Conservation (phyloP, 2,888 invertebrate species). For the Yponomeuta malinellus region DNA sequence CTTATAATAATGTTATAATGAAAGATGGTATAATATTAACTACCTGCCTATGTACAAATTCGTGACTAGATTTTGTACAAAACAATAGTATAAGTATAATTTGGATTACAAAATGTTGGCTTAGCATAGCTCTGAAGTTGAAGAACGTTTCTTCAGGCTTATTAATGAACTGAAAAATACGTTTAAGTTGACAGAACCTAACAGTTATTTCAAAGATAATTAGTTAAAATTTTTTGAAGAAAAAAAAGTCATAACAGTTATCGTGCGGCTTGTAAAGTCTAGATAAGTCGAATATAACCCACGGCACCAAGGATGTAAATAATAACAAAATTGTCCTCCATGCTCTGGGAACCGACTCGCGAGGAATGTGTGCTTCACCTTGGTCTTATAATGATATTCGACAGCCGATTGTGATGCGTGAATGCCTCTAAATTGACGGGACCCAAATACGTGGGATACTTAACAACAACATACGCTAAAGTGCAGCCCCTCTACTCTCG, state of each 20-base stretch:
- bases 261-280: background rate
- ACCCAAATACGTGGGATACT: background rate
- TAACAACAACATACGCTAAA: background rate
- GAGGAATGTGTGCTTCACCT: conserved; percentile 7
- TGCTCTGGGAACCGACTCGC: too few relatives aligned
- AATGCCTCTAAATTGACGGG: background rate
- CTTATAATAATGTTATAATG: background rate
- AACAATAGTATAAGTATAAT: too few relatives aligned
- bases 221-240: background rate
- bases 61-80: too few relatives aligned
- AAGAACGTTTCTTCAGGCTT: too few relatives aligned
- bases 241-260: background rate
- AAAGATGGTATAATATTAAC: too few relatives aligned
- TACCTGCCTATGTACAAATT: too few relatives aligned
- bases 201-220: background rate
- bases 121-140: too few relatives aligned
- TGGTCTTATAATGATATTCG: background rate
- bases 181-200: too few relatives aligned
- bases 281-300: background rate
- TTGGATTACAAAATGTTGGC: too few relatives aligned
- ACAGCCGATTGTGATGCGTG: conserved; percentile 2
- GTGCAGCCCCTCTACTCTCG: background rate
- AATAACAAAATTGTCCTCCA: conserved; percentile 8
- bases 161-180: too few relatives aligned
- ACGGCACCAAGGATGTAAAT: conserved; percentile 7